A percentile compares a stretch with the other conserved stretches of the same genome.
Evolutionary conservation across 2,888 invertebrate species (phyloP).

Genomic region (Norana najaformis): DNA sequence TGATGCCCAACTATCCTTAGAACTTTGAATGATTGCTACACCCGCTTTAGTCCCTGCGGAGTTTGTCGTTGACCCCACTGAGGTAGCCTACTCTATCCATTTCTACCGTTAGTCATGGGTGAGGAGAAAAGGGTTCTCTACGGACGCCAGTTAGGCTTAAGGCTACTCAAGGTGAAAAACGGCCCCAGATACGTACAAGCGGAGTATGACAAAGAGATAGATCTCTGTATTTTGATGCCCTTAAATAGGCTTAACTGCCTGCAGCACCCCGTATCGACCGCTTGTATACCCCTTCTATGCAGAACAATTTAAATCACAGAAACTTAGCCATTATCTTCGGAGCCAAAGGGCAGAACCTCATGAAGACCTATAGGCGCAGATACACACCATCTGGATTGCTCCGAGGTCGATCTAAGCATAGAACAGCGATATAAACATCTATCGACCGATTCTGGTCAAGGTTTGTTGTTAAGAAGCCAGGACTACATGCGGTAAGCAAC

Average conservation of each 20-base stretch:
- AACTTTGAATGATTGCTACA: no score
- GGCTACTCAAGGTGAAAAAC: no score
- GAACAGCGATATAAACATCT: background rate
- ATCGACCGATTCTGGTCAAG: background rate
- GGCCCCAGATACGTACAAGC: background rate
- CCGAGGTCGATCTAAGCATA: background rate
- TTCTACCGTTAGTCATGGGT: background rate
- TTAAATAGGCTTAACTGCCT: background rate
- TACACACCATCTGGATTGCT: background rate
- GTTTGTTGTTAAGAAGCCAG: background rate
- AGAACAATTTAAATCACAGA: background rate
- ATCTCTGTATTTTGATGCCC: background rate
- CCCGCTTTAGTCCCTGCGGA: no score
- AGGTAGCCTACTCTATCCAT: no score
- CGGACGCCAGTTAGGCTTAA: no score
- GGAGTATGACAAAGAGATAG: background rate
- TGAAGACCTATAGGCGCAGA: background rate
- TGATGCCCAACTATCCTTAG: no score
- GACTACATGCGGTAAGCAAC: no score
- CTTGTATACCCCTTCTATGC: background rate
- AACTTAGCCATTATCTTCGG: background rate
- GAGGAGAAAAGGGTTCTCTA: background rate
- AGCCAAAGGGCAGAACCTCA: background rate
- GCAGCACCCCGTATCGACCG: background rate
- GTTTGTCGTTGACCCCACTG: no score